Conservation (phyloP, 2,888 invertebrate genomes). For the Lissonota sp. region DNA sequence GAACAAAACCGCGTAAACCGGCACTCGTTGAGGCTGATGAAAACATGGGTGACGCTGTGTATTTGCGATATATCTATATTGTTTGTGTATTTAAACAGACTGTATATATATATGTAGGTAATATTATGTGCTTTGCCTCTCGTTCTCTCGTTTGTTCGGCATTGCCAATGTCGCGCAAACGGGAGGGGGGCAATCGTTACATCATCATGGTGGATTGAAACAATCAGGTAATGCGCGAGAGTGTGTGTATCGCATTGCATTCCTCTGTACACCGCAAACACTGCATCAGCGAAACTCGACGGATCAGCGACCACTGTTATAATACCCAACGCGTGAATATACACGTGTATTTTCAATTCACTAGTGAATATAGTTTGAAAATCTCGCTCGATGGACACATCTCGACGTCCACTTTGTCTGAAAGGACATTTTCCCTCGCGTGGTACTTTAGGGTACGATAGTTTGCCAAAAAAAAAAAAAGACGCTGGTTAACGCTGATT, state of each 20-base stretch:
- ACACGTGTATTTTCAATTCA: background rate
- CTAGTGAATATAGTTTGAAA: background rate
- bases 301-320: no score
- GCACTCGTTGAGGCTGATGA: constrained; percentile 42
- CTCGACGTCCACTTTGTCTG: no score
- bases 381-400: background rate
- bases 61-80: constrained; percentile 4
- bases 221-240: constrained; percentile 44
- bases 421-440: no score
- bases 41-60: constrained; percentile 28
- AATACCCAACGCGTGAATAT: no score
- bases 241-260: background rate
- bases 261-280: no score
- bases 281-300: no score
- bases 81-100: background rate
- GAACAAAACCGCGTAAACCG: constrained; percentile 41
- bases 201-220: constrained; percentile 34
- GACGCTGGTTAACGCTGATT: no score
- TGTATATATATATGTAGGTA: constrained; percentile 14
- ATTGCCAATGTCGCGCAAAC: constrained; percentile 18
- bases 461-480: no score
- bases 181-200: constrained; percentile 28
- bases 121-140: constrained; percentile 41
- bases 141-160: constrained; percentile 5
- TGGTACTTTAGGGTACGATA: no score